Evolutionary conservation across 2,888 invertebrate genomes (phyloP).

Genomic region (Unio pictorum): DNA sequence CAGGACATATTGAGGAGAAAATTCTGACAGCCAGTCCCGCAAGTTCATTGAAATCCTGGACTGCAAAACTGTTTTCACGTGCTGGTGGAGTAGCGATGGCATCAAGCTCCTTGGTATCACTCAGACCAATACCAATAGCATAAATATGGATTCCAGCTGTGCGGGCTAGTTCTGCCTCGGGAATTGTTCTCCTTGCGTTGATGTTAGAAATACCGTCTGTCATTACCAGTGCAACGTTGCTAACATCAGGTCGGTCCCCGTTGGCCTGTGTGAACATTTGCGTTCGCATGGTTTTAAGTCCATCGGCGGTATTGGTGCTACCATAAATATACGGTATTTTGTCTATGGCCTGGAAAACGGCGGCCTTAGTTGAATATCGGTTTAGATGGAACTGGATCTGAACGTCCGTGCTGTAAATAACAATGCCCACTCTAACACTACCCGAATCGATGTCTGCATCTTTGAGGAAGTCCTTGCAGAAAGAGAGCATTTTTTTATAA

Average conservation of each 20-base stretch:
- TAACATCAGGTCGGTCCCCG: constrained; percentile 57
- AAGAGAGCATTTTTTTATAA: constrained; percentile 43
- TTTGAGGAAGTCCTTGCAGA: constrained; percentile 28
- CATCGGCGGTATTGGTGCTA: constrained; percentile 64
- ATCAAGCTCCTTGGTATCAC: constrained; percentile 51
- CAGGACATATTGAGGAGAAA: constrained; percentile 38
- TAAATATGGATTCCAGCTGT: constrained; percentile 27
- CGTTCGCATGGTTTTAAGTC: constrained; percentile 52
- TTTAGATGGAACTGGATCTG: constrained; percentile 40
- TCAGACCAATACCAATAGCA: constrained; percentile 43
- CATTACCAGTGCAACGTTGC: constrained; percentile 57
- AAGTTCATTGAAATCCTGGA: constrained; percentile 46
- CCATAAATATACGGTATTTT: constrained; percentile 53
- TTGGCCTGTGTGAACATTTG: constrained; percentile 47
- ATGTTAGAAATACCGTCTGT: constrained; percentile 66
- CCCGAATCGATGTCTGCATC: constrained; percentile 42
- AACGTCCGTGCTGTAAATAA: constrained; percentile 43
- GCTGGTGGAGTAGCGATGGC: constrained; percentile 50
- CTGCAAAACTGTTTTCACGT: constrained; percentile 41
- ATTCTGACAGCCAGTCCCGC: constrained; percentile 36
- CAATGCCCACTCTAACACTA: constrained; percentile 42
- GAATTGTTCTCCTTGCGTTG: constrained; percentile 55
- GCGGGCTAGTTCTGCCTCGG: constrained; percentile 44
- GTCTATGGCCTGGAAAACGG: constrained; percentile 46
- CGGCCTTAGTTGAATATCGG: constrained; percentile 35